Conservation (phyloP, 2,113 vertebrate species). For the Fregetta grallaria region DNA sequence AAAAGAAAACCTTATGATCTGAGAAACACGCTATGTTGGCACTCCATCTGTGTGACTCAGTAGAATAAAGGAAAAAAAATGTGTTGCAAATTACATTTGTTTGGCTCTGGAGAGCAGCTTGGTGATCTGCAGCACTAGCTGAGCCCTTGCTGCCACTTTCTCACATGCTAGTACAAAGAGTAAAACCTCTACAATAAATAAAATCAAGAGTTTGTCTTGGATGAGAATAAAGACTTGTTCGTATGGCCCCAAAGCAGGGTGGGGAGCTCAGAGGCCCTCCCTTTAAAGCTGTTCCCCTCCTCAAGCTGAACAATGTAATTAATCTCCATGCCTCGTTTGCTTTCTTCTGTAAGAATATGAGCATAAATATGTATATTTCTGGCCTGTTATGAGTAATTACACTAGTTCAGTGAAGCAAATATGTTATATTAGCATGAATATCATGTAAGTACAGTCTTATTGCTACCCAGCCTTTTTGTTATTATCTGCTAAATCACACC, state of each 20-base stretch:
- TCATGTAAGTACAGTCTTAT: not conserved
- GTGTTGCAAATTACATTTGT: slow-evolving; percentile 12
- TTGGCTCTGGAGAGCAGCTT: slow-evolving; percentile 19
- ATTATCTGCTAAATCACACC: not conserved
- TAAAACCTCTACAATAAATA: slow-evolving; percentile 33
- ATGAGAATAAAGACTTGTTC: not conserved
- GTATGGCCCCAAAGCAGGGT: not conserved
- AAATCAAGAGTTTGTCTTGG: slow-evolving; percentile 22
- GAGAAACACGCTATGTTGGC: not conserved
- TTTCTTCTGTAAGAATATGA: slow-evolving; percentile 12
- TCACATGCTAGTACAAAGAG: slow-evolving; percentile 35
- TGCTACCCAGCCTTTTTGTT: not conserved
- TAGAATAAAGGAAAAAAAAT: slow-evolving; percentile 39
- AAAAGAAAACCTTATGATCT: not conserved
- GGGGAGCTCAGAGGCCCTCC: not conserved
- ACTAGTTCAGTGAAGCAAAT: slow-evolving; percentile 3
- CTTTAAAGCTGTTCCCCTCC: not conserved
- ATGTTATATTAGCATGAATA: not conserved
- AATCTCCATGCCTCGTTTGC: not conserved
- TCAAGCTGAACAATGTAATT: not conserved
- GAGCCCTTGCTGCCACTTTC: slow-evolving; percentile 34
- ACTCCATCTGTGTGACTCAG: slow-evolving; percentile 17
- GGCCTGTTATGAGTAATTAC: slow-evolving; percentile 10
- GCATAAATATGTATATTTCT: not conserved
- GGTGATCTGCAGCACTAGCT: slow-evolving; percentile 24